A percentile compares a stretch with the other conserved stretches of the same genome.
These are phyloP conservation scores for Molanna angustata DNA, from an alignment of 2,888 invertebrate genomes.

Conservation along the genomic window DNA sequence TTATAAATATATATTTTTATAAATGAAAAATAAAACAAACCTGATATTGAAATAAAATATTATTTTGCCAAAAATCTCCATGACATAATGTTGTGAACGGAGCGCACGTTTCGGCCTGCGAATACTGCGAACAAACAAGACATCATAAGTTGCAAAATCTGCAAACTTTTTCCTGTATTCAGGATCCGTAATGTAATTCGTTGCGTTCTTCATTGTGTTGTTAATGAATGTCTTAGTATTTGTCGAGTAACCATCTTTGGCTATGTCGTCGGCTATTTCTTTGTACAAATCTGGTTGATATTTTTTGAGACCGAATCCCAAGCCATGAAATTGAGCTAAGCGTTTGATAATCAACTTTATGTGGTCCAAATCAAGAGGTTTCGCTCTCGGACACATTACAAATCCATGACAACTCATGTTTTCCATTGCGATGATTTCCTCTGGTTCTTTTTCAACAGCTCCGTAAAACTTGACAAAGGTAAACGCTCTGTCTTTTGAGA, in stretches of 20 bases:
- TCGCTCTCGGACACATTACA: slow-evolving; percentile 16
- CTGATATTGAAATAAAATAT: slow-evolving; percentile 45
- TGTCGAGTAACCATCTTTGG: not conserved
- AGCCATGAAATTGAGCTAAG: slow-evolving; percentile 38
- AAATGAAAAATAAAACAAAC: too few relatives aligned
- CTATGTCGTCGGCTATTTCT: slow-evolving; percentile 27
- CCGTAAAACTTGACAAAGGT: slow-evolving; percentile 11
- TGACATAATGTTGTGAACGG: slow-evolving; percentile 18
- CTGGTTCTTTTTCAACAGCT: not conserved
- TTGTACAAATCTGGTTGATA: slow-evolving; percentile 35
- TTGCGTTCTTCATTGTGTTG: not conserved
- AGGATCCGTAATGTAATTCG: slow-evolving; percentile 5
- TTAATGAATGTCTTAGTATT: slow-evolving; percentile 1
- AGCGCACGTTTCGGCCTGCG: slow-evolving; percentile 2
- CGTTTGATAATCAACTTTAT: slow-evolving; percentile 35
- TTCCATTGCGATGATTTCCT: slow-evolving; percentile 35
- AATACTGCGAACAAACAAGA: not conserved
- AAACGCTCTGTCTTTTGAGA: slow-evolving; percentile 2
- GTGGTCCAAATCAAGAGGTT: slow-evolving; percentile 37
- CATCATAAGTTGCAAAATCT: slow-evolving; percentile 8
- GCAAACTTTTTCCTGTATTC: slow-evolving; percentile 1
- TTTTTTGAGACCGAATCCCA: slow-evolving; percentile 36
- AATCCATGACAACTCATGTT: slow-evolving; percentile 13
- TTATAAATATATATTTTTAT: too few relatives aligned
- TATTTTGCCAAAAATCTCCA: slow-evolving; percentile 26